Percentiles rank a stretch among this genome's conserved stretches.
Evolutionary conservation across 2,113 vertebrate genomes (phyloP).

Genomic region (Isichthys henryi): DNA sequence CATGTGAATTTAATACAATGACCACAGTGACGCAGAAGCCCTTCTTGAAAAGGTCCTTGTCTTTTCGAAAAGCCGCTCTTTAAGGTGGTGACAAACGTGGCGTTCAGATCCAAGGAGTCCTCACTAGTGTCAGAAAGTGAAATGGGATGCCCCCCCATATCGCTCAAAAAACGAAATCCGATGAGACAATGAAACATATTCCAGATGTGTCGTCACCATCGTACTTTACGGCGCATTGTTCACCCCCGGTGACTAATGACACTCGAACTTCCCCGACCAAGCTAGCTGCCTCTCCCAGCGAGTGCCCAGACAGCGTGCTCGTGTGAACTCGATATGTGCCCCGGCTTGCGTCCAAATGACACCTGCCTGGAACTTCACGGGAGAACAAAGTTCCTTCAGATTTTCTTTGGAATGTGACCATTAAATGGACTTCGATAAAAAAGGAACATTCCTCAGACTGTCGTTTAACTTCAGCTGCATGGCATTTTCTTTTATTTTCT

Average conservation of each 20-base stretch:
- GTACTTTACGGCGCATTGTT: constrained; percentile 20
- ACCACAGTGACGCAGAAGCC: background rate
- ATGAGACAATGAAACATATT: background rate
- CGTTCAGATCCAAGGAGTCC: background rate
- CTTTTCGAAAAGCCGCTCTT: constrained; percentile 3
- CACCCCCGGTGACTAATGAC: constrained; percentile 8
- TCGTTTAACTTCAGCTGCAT: background rate
- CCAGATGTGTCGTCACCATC: background rate
- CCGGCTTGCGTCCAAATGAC: background rate
- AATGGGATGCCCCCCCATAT: background rate
- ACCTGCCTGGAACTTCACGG: background rate
- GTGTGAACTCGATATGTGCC: background rate
- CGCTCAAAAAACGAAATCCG: constrained; percentile 4
- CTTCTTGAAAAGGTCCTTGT: background rate
- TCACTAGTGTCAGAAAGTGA: background rate
- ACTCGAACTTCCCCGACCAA: constrained; percentile 4
- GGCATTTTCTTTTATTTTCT: background rate
- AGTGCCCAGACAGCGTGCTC: background rate
- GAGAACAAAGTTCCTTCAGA: background rate
- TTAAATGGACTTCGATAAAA: background rate
- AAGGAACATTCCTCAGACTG: background rate
- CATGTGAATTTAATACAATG: background rate
- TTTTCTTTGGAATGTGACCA: constrained; percentile 3
- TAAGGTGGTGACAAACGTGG: background rate
- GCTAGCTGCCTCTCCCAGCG: background rate